phyloP scores from a whole-genome alignment of 2,888 invertebrate species.

The Lasioglossum zephyrum region DNA sequence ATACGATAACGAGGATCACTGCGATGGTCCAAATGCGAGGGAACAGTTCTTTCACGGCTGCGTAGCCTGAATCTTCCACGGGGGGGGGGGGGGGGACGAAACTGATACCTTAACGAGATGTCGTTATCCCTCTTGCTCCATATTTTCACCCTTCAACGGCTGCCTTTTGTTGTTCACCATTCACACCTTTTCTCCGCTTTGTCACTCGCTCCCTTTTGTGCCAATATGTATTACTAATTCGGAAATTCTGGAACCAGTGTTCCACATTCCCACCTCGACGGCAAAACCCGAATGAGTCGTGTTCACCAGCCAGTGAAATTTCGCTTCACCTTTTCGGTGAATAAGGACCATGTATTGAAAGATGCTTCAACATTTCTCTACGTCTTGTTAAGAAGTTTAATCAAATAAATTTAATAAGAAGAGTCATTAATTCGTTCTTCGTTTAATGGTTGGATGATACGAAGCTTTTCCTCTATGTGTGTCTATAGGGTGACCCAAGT shows the following conservation, averaged over 20 bases:
- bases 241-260: slow-evolving; percentile 20
- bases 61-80: slow-evolving; percentile 30
- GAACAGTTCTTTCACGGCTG: slow-evolving; percentile 35
- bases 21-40: slow-evolving; percentile 17
- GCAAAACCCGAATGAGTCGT: slow-evolving; percentile 8
- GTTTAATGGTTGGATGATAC: not conserved
- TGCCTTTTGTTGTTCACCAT: slow-evolving; percentile 33
- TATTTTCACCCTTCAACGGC: slow-evolving; percentile 33
- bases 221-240: slow-evolving; percentile 37
- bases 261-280: not conserved
- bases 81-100: slow-evolving; percentile 7
- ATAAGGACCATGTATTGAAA: not conserved
- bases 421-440: not conserved
- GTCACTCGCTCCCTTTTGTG: not conserved
- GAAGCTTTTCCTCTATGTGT: not conserved
- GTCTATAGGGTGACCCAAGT: not conserved
- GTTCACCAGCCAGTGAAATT: not conserved
- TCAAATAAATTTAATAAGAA: too few relatives aligned
- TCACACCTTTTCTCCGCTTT: slow-evolving; percentile 16
- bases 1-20: slow-evolving; percentile 54
- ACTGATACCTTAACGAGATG: slow-evolving; percentile 52
- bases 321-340: not conserved
- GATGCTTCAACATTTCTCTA: not conserved
- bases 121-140: slow-evolving; percentile 48
- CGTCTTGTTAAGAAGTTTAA: not conserved